Evolutionary conservation across 2,888 invertebrate genomes (phyloP).

Genomic region (Hydroisotoma schaefferi): DNA sequence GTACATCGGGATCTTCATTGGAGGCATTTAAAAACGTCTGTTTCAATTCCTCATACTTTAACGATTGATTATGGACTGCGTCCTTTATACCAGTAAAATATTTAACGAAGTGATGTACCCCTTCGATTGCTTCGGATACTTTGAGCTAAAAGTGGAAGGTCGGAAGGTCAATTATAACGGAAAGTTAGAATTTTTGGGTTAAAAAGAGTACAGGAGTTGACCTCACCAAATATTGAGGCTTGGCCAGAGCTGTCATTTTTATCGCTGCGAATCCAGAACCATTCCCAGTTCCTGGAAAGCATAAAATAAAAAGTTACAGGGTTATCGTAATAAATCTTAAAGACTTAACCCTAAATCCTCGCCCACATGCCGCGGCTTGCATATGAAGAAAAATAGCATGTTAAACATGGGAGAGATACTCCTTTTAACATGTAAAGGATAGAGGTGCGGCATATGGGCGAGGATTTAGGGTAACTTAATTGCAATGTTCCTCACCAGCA

Average conservation of each 20-base stretch:
- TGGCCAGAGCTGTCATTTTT: slow-evolving; percentile 93
- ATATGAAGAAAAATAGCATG: too few relatives aligned
- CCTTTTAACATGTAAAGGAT: too few relatives aligned
- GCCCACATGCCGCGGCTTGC: too few relatives aligned
- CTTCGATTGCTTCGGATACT: slow-evolving; percentile 93
- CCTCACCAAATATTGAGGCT: slow-evolving; percentile 91
- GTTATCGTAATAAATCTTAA: too few relatives aligned
- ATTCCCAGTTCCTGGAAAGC: slow-evolving; percentile 73
- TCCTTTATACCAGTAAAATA: slow-evolving; percentile 78
- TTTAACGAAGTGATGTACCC: slow-evolving; percentile 89
- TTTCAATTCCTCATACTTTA: slow-evolving; percentile 79
- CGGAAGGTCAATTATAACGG: not conserved
- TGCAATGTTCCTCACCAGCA: slow-evolving; percentile 64
- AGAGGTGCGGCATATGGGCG: too few relatives aligned
- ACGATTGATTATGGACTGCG: slow-evolving; percentile 80
- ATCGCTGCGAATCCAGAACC: slow-evolving; percentile 95
- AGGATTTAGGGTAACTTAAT: too few relatives aligned
- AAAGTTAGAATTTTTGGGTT: not conserved
- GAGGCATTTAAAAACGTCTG: slow-evolving; percentile 71
- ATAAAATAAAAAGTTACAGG: too few relatives aligned
- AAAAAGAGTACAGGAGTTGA: too few relatives aligned
- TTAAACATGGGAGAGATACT: too few relatives aligned
- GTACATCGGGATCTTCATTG: slow-evolving; percentile 71
- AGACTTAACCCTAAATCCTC: too few relatives aligned
- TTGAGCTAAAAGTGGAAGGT: slow-evolving; percentile 66